Base-by-base conservation (phyloP, 2,888 invertebrate species). In the Chelonus formosanus region DNA sequence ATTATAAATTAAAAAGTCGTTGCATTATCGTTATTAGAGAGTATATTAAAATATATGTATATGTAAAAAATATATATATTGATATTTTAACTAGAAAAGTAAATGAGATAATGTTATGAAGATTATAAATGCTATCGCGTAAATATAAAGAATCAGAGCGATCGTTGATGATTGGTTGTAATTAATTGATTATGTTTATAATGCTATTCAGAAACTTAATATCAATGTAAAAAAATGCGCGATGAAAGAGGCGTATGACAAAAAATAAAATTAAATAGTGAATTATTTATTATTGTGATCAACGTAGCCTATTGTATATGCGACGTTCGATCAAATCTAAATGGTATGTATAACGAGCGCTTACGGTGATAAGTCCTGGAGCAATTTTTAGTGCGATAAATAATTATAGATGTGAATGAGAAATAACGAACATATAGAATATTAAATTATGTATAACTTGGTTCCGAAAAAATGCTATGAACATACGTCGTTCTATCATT, bases 1-100 rank as follows among this genome's bases (percentile, higher is more conserved):
- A 79, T 82, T 78, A 83, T 79, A 79, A 82, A 83, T 82, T 83
- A 80, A 81, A 48, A 75, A 72, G 20, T 82, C 77, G 83, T 83
- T 83, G 81, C 78, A 83, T 83, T 83, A 80, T 81, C 82, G 82
- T 84, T 83, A 82, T 78, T 83, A 83, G 81, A 83, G 79, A 82
- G 78, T 82, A 79, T 79, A 68, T 50, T 57, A 67, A 56, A 63
- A n/a, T 40, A 59, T 60, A 52, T 60, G 44, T 4, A 52, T 48
- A 32, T 50, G 58, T 65, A 48, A 45, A 66, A 20, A 65, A 45
- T 20, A 67, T 68, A 64, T 64, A 66, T 67, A 68, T 77, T 73
- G 72, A 81, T 82, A 83, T 81, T 82, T 82, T 82, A 80, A 78
- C 73, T 81, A 81, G 79, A 73, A 69, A 68, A 77, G 70, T 75